Percentiles rank a stretch among this genome's conserved stretches.
Conservation (phyloP, 2,888 invertebrate genomes). For the Macaria liturata region DNA sequence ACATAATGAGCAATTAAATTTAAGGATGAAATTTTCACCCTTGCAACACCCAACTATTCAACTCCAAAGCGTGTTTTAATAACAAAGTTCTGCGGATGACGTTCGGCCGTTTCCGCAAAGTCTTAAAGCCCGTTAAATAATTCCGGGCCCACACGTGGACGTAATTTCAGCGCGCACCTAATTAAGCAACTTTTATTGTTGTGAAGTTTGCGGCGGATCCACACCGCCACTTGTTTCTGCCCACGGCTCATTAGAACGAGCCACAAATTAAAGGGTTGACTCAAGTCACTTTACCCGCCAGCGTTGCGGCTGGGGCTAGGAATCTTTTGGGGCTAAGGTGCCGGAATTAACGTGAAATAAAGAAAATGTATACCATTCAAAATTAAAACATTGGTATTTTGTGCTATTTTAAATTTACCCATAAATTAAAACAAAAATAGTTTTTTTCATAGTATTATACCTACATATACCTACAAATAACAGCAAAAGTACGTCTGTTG, state of each 20-base stretch:
- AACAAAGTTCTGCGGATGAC: background rate
- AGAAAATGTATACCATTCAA: no score
- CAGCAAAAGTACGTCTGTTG: no score
- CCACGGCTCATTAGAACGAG: constrained; percentile 47
- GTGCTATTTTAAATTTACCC: no score
- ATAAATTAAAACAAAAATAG: no score
- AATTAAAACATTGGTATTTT: no score
- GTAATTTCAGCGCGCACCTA: constrained; percentile 27
- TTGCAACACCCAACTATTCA: no score
- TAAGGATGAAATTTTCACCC: no score
- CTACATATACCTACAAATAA: no score
- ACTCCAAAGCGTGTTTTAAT: background rate
- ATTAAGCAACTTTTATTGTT: constrained; percentile 34
- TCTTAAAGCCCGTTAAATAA: constrained; percentile 25
- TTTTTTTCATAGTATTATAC: no score
- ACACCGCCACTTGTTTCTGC: constrained; percentile 27
- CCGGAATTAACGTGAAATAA: background rate
- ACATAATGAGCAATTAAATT: no score
- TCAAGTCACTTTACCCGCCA: constrained; percentile 25
- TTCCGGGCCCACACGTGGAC: constrained; percentile 18
- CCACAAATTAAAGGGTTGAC: constrained; percentile 29
- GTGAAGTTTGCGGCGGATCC: constrained; percentile 30
- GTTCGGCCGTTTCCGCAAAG: background rate
- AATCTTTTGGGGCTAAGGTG: constrained; percentile 7
- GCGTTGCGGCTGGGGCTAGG: constrained; percentile 7